Evolutionary conservation across 2,797 vertebrate species (phyloP).

Genomic region (Intellagama lesueurii): DNA sequence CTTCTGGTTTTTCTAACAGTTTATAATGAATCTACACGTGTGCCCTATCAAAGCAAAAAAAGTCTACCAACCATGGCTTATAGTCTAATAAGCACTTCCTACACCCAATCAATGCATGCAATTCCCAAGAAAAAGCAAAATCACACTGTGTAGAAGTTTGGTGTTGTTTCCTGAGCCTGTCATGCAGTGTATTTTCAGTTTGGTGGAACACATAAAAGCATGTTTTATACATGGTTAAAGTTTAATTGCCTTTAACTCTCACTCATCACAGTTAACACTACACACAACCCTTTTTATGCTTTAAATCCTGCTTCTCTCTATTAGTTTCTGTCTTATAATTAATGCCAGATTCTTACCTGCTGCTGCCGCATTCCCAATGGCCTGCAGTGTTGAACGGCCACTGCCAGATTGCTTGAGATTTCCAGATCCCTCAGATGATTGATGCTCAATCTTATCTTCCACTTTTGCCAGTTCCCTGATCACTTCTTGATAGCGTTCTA

Average conservation of each 20-base stretch:
- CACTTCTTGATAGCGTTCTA: slow-evolving; percentile 92
- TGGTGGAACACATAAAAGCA: background rate
- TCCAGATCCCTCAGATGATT: slow-evolving; percentile 81
- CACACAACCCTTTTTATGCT: background rate
- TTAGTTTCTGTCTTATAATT: background rate
- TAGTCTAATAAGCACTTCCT: background rate
- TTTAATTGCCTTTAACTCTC: background rate
- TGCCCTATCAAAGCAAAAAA: background rate
- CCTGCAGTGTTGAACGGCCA: slow-evolving; percentile 90
- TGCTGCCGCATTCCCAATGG: slow-evolving; percentile 94
- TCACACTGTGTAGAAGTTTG: background rate
- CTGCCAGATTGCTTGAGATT: slow-evolving; percentile 81
- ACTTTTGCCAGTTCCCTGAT: slow-evolving; percentile 88
- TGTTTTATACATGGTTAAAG: background rate
- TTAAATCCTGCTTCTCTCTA: background rate
- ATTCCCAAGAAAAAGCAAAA: background rate
- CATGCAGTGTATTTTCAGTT: background rate
- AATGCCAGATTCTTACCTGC: slow-evolving; percentile 83
- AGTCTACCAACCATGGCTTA: background rate
- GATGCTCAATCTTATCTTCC: slow-evolving; percentile 93
- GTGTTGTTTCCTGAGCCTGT: too few relatives aligned
- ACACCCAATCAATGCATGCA: too few relatives aligned
- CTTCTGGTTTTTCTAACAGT: background rate
- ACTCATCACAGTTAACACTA: background rate
- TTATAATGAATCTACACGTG: background rate